Base-by-base conservation (phyloP, 2,888 invertebrate species). In the Eristalinus sepulchralis region DNA sequence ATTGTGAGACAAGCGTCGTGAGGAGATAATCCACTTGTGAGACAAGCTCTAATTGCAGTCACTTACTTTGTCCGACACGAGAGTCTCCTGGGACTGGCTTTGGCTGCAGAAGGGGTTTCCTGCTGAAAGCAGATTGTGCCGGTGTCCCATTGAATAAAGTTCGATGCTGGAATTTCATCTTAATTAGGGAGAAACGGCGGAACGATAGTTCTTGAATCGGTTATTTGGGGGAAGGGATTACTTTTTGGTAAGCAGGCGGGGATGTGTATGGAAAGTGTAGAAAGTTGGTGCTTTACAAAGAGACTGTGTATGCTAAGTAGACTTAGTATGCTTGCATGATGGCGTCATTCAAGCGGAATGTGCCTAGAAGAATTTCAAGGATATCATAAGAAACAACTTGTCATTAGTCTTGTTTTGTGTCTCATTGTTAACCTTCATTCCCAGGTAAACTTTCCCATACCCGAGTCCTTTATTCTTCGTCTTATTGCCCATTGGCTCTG, bases 21-120 rank as follows among this genome's bases (percentile, higher is more conserved):
- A 71, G 55, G 24, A 67, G 80, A 84, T 84, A 84, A 84, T 67
- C 76, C 62, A 80, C 81, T 81, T 84, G 66, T 55, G 71, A 72
- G 80, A 47, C 67, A 55, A 71, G 80, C 71, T 81, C 57, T 76
- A 84, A 75, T 80, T 80, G 67, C 76, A 39, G 75, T 66, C 67
- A 81, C 57, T 84, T 80, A 34, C 81, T 67, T 75, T 80, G 36
- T 22, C 53, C 57, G 13, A 57, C 17, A 24, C 13, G 24, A 57
- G 24, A 9, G 57, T 27, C 11, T 57, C 27, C 27, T n/a, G n/a
- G 3, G 57, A 22, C 5, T 9, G 24, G 47, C 17, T 9, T 17
- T 57, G 24, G 36, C 33, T 53, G 20, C 24, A 31, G 70, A 24
- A 10, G 11, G 13, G 8, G 17, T 66, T 66, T 31, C n/a, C n/a